Evolutionary conservation across 64 coral and sea anemone genomes (phyloP), one percentile per base, ranked within the genome.

Genomic region (Montipora cactus): DNA sequence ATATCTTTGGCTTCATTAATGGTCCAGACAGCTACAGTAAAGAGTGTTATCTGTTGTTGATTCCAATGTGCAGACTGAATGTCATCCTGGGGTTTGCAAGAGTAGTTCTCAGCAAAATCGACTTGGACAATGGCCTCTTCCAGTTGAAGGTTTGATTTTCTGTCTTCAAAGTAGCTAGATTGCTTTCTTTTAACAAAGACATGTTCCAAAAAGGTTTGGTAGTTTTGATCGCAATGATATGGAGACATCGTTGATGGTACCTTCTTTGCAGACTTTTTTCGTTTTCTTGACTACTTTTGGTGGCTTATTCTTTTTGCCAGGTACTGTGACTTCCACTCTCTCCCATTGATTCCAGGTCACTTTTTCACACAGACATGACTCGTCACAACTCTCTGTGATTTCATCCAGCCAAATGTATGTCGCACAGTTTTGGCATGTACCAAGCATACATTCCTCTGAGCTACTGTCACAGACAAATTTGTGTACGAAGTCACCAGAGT

Each of bases 311-410:
- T 25, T 73, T 74, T 89, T 78, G 8, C 73, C 81, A 9, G 76
- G 14, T 12, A 76, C 85, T 51, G 48, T 5, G 44, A 61, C 59
- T 89, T 80, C 79, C 53, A 83, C 53, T 57, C 20, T 57, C 28
- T 94, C 87, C 93, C 87, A 94, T 62, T 94, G 49, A 94, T 83
- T 81, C 93, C 93, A 94, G 2, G 59, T 82, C 25, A 49, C 58
- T 7, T 59, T 7, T n/a, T 64, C 37, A 22, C 80, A 45, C 5
- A 51, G 18, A 19, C n/a, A 23, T 59, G 70, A 8, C 50, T 21
- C 28, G 28, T 28, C 11, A 14, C 61, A 11, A 14, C 11, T 15
- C 9, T 3, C 14, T 62, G 23, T 62, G n/a, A 93, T 49, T 9
- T 9, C 22, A 14, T 91, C 53, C 23, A 95, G 64, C 64, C 76